Conservation (phyloP, 2,888 invertebrate species). For the Epistrophella euchroma region DNA sequence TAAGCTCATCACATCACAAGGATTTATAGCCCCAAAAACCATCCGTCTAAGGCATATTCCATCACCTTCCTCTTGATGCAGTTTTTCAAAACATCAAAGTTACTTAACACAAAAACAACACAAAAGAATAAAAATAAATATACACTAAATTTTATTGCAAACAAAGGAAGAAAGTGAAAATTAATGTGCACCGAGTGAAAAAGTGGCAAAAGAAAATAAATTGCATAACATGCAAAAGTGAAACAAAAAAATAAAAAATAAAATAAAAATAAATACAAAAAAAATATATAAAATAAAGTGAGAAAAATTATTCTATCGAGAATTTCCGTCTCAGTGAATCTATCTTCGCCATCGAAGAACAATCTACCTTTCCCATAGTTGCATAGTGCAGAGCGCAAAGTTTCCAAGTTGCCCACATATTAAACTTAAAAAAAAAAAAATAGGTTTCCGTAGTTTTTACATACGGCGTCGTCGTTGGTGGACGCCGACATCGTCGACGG, state of each 20-base stretch:
- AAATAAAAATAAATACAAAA: conserved; percentile 2
- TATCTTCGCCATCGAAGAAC: conserved; percentile 40
- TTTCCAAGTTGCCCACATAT: conserved; percentile 40
- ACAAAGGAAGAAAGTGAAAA: conserved; percentile 56
- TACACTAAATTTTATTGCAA: conserved; percentile 46
- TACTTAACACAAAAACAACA: conserved; percentile 5
- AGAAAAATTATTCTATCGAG: conserved; percentile 55
- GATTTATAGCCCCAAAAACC: conserved; percentile 48
- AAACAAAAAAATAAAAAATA: conserved; percentile 39
- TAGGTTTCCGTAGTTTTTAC: conserved; percentile 51
- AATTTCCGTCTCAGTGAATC: conserved; percentile 55
- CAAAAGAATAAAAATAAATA: conserved; percentile 15
- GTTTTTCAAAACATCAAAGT: conserved; percentile 31
- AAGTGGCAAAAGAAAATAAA: conserved; percentile 52
- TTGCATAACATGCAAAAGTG: conserved; percentile 54
- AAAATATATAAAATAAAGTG: conserved; percentile 47
- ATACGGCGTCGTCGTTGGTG: conserved; percentile 65
- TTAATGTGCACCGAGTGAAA: conserved; percentile 44
- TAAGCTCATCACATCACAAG: conserved; percentile 28
- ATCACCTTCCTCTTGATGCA: conserved; percentile 36
- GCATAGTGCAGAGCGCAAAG: conserved; percentile 15
- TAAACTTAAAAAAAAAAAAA: conserved; percentile 23
- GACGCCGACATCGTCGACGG: conserved; percentile 57
- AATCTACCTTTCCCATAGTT: conserved; percentile 32
- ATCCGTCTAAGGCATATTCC: conserved; percentile 11